Base-by-base conservation (phyloP, 1,140 invertebrate species). In the Cylas formicarius region DNA sequence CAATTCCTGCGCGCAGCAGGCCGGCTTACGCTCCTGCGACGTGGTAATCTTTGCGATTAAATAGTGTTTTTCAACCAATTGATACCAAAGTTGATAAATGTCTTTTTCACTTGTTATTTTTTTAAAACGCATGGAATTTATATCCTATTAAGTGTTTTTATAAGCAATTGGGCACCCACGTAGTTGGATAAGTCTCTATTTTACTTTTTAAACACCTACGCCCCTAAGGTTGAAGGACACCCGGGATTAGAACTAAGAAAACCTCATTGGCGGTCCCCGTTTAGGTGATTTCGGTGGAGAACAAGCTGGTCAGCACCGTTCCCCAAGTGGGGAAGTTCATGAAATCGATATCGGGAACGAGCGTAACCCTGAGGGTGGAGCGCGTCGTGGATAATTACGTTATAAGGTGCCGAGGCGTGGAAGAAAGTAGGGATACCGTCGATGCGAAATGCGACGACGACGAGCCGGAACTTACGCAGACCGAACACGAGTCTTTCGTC, bases 11-110 rank as follows among this genome's bases (percentile, higher is more conserved):
- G 86, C 86, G 2, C 77, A 75, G 44, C 74, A 78, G 29, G 81
- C 83, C 0, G 86, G 90, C 48, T 72, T 92, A 42, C 72, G 77
- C n/a, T 67, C 80, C 4, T 82, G 82, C 13, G 90, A 93, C 60
- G 71, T 87, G 14, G 69, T 93, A 2, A 62, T 90, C 11, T 39
- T 24, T 6, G 1, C 16, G n/a, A n/a, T n/a, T n/a, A n/a, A n/a
- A n/a, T n/a, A n/a, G n/a, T n/a, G n/a, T n/a, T n/a, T n/a, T n/a
- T n/a, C n/a, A n/a, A n/a, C n/a, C n/a, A n/a, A n/a, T n/a, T n/a
- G n/a, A n/a, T n/a, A n/a, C n/a, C n/a, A n/a, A n/a, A n/a, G n/a
- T n/a, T n/a, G n/a, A n/a, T n/a, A n/a, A n/a, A n/a, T n/a, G n/a
- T n/a, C n/a, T n/a, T n/a, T n/a, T n/a, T n/a, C n/a, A n/a, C n/a